Conservation (phyloP, 2,113 vertebrate genomes). For the Atractosteus spatula region DNA sequence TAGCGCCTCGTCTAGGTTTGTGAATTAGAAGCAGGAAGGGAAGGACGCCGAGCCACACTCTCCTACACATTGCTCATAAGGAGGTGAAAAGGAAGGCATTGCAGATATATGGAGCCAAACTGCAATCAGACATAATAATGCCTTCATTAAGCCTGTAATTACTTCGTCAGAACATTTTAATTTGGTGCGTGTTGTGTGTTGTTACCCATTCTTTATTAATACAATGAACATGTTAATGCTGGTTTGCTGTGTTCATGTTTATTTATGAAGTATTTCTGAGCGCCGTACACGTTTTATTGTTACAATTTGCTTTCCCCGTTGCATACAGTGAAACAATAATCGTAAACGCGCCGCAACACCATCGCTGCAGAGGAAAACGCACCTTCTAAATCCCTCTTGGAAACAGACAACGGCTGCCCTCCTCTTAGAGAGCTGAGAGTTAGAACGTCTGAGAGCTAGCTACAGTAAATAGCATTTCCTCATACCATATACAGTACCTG, state of each 20-base stretch:
- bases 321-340: too few relatives aligned
- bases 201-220: constrained; percentile 44
- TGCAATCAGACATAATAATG: constrained; percentile 65
- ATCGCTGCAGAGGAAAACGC: too few relatives aligned
- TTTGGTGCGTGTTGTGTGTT: constrained; percentile 55
- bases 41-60: too few relatives aligned
- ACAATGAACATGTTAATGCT: constrained; percentile 43
- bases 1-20: constrained; percentile 29
- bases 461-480: too few relatives aligned
- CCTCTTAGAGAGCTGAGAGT: too few relatives aligned
- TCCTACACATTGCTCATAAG: constrained; percentile 37
- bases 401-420: too few relatives aligned
- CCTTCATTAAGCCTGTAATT: constrained; percentile 68
- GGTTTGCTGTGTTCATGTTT: constrained; percentile 28
- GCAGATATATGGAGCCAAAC: constrained; percentile 51
- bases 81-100: constrained; percentile 54
- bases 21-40: constrained; percentile 44
- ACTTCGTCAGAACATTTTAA: constrained; percentile 60
- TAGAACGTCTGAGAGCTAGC: too few relatives aligned
- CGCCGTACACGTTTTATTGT: too few relatives aligned
- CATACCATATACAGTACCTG: too few relatives aligned
- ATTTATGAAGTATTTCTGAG: background rate
- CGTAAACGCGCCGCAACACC: too few relatives aligned
- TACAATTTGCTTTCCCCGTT: too few relatives aligned
- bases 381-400: too few relatives aligned